Conservation (phyloP, 2,888 invertebrate genomes). For the Philonicus albiceps region DNA sequence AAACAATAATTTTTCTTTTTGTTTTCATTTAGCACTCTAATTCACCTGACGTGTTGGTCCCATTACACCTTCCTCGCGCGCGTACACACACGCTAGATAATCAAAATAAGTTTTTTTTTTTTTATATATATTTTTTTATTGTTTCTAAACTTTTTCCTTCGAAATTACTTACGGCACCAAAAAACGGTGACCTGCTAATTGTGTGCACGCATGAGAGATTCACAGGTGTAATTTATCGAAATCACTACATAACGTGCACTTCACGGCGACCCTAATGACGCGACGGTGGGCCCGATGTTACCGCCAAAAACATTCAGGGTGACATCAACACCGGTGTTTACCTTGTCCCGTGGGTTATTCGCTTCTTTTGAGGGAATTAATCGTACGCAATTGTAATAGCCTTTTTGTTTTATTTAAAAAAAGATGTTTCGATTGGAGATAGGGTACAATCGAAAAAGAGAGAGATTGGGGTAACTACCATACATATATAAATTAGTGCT, state of each 20-base stretch:
- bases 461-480: too few relatives aligned
- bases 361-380: background rate
- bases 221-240: conserved; percentile 61
- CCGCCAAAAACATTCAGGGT: background rate
- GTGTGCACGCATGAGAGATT: conserved; percentile 63
- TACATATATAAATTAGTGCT: too few relatives aligned
- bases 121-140: conserved; percentile 34
- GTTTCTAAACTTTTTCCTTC: conserved; percentile 30
- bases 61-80: conserved; percentile 9
- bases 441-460: too few relatives aligned
- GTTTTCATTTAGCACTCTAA: background rate
- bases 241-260: conserved; percentile 34
- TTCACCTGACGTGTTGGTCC: conserved; percentile 1
- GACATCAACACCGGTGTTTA: conserved; percentile 6
- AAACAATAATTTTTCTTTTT: background rate
- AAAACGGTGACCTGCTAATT: conserved; percentile 39
- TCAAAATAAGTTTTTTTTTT: conserved; percentile 26
- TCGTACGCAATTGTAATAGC: background rate
- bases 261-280: conserved; percentile 3
- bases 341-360: background rate
- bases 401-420: background rate
- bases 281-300: background rate
- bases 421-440: too few relatives aligned
- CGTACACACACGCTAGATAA: background rate
- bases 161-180: conserved; percentile 36